Evolutionary conservation across 2,113 vertebrate genomes (phyloP), one percentile per base, ranked within the genome.

Genomic region (Oreochromis aureus): DNA sequence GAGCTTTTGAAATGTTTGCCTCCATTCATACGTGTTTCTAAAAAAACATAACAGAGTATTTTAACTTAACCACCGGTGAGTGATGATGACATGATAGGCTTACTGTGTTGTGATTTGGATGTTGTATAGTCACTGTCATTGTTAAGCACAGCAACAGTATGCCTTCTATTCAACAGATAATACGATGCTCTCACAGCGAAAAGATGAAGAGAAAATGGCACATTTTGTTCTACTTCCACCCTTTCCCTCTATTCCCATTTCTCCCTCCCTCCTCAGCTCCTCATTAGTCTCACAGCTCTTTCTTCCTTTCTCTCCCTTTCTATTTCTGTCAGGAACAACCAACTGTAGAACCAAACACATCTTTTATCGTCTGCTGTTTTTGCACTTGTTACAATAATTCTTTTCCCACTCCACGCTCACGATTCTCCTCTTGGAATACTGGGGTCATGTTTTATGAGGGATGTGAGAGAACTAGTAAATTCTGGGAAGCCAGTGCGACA

Each of bases 331-430:
- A 93, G 85, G 87, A 93, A 91, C 87, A 80, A 88, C 85, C 85
- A 84, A 91, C 92, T 87, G 69, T 81, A 81, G 89, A 80, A 30
- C 80, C 66, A 24, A 89, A 85, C 86, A 85, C 78, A 41, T 92
- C 91, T 95, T 94, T 93, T 88, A 93, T 94, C 59, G 73, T 91
- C 89, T 91, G 76, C 92, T 95, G 91, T 91, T 95, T 93, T 91
- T 94, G 84, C 90, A 82, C 92, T 94, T 93, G 93, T 93, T 93
- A 87, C 91, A 82, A 92, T 95, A 93, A 95, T 94, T 93, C 89
- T 93, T 95, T 95, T 87, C 89, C 93, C 93, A 93, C 88, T 82
- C 92, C 5, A 8, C 5, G 80, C 89, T 91, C 39, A 13, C 82
- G 91, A 83, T 94, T 95, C 90, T 92, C 88, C 86, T 89, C 86